Evolutionary conservation across 2,797 vertebrate genomes (phyloP).

Genomic region (Rachycentron canadum): DNA sequence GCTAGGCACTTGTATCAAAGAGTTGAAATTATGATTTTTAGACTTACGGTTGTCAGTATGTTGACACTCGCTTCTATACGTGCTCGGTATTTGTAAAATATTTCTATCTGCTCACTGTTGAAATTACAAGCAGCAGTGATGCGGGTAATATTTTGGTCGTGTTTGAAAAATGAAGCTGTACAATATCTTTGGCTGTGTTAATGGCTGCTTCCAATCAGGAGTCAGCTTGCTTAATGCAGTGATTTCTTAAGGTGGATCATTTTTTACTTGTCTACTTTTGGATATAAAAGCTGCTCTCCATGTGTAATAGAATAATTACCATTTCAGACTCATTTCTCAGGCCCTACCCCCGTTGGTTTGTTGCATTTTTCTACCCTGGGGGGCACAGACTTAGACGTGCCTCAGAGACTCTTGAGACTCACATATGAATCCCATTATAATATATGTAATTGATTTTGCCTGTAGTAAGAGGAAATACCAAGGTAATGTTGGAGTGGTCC

Average conservation of each 20-base stretch:
- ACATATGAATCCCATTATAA: constrained; percentile 42
- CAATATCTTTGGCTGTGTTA: constrained; percentile 2
- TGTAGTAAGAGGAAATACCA: constrained; percentile 43
- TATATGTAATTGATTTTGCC: constrained; percentile 50
- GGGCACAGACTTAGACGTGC: constrained; percentile 33
- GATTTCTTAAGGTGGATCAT: constrained; percentile 19
- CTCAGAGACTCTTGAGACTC: constrained; percentile 31
- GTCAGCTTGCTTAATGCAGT: not conserved
- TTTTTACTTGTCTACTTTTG: constrained; percentile 7
- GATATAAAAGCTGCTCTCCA: constrained; percentile 36
- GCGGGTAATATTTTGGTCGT: not conserved
- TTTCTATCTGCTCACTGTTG: not conserved
- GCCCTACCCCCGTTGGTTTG: constrained; percentile 18
- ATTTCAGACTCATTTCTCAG: constrained; percentile 41
- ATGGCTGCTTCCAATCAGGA: constrained; percentile 7
- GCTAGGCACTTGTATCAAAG: not conserved
- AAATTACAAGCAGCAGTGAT: constrained; percentile 16
- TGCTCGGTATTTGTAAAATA: constrained; percentile 11
- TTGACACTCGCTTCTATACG: constrained; percentile 2
- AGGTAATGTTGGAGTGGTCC: constrained; percentile 26
- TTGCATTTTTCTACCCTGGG: constrained; percentile 36
- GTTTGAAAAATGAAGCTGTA: not conserved
- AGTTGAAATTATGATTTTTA: constrained; percentile 11
- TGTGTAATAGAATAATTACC: constrained; percentile 50
- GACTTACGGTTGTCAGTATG: not conserved